Evolutionary conservation across 2,888 invertebrate species (phyloP).

Genomic region (Spisula solida): DNA sequence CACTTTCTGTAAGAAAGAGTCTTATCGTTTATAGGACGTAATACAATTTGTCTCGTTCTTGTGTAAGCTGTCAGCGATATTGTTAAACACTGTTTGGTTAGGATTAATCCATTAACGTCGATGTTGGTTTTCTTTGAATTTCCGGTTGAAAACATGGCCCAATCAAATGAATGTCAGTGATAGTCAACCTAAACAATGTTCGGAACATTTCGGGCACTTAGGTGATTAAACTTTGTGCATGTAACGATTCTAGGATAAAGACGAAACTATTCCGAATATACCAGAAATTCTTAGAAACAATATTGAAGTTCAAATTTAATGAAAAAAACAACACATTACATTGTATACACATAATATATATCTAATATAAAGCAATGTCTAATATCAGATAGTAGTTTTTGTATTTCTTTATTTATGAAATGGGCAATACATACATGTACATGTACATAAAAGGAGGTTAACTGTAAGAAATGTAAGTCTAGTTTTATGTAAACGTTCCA

Average conservation of each 20-base stretch:
- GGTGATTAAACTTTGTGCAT: constrained; percentile 9
- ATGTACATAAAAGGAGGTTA: no score
- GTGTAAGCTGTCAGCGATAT: background rate
- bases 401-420: no score
- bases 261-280: background rate
- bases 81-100: constrained; percentile 17
- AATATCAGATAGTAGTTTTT: no score
- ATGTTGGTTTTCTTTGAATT: constrained; percentile 1
- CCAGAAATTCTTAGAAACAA: background rate
- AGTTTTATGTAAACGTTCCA: no score
- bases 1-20: background rate
- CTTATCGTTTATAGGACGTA: background rate
- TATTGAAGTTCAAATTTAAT: no score
- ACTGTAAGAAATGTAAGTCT: no score
- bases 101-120: constrained; percentile 13
- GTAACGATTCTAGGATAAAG: background rate
- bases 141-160: constrained; percentile 16
- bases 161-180: constrained; percentile 4
- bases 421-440: no score
- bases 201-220: constrained; percentile 9
- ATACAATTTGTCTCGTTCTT: background rate
- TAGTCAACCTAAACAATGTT: background rate
- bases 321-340: no score
- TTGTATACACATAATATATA: no score
- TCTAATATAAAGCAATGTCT: no score